Evolutionary conservation across 2,888 invertebrate species (phyloP), one percentile per base, ranked within the genome.

Genomic region (Hololepta plana): DNA sequence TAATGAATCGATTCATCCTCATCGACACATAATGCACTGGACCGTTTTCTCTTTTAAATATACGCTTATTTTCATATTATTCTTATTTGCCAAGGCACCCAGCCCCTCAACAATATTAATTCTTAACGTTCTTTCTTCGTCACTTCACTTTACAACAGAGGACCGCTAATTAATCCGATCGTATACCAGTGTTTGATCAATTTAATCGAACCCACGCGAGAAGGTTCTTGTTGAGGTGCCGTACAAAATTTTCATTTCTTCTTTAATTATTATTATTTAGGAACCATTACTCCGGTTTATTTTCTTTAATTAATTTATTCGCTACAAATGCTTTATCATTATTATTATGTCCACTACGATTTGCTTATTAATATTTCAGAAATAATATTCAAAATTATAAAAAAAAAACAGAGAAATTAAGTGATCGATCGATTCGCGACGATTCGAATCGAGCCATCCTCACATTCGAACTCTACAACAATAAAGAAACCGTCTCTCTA

Each of bases 31-130:
- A 27, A 13, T 27, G 27, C 27, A 27, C 15, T 8, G 7, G 7
- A 17, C 6, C 6, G 8, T 10, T 29, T 24, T 12, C 20, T 12
- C 20, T 29, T 10, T 8, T 9, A 21, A 21, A 9, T 9, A 14
- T 4, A 20, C 22, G n/a, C 10, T 25, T 24, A 21, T 28, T 21
- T 22, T 30, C 24, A 31, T 40, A 35, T 38, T 36, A 36, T 38
- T 37, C 37, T 40, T 40, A 17, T 47, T 47, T 47, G 45, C 45
- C 50, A 57, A 56, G 57, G 55, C 55, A 56, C 57, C 54, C 53
- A 53, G 55, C 48, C 49, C 55, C 54, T 49, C 55, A 55, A 56
- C 55, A 55, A 54, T 51, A 46, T n/a, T n/a, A n/a, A n/a, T n/a
- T n/a, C n/a, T n/a, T n/a, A n/a, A n/a, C n/a, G n/a, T n/a, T n/a